Percentiles rank a stretch among this genome's conserved stretches.
Conservation (phyloP, 2,888 invertebrate species). For the Dastarcus helophoroides region DNA sequence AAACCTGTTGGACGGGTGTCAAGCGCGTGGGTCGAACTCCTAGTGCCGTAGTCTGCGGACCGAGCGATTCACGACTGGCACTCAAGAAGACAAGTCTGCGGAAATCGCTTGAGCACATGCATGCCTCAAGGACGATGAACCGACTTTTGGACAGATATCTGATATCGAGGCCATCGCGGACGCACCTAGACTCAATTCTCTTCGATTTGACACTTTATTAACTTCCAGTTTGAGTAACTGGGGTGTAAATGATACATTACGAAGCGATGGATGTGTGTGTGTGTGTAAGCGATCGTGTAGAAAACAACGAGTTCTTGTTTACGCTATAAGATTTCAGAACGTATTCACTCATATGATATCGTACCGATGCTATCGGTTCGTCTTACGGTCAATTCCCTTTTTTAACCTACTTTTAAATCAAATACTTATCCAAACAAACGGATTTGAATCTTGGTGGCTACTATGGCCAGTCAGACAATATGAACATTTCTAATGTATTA, state of each 20-base stretch:
- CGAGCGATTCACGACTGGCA: constrained; percentile 6
- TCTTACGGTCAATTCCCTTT: too few relatives aligned
- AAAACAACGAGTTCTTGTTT: constrained; percentile 1
- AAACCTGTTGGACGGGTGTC: constrained; percentile 41
- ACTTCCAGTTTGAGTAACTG: not conserved
- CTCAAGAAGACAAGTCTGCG: constrained; percentile 6
- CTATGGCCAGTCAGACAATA: too few relatives aligned
- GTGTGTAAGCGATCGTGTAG: not conserved
- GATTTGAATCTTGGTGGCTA: too few relatives aligned
- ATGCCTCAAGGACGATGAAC: constrained; percentile 7
- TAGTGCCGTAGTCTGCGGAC: constrained; percentile 21
- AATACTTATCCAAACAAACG: too few relatives aligned
- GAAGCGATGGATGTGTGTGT: not conserved
- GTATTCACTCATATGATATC: not conserved
- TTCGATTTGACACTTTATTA: not conserved
- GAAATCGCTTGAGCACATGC: constrained; percentile 5
- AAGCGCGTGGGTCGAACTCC: constrained; percentile 37
- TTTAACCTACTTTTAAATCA: too few relatives aligned
- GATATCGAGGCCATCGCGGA: not conserved
- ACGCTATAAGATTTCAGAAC: not conserved
- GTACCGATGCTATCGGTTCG: not conserved
- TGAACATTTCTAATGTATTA: too few relatives aligned
- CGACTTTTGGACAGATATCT: constrained; percentile 3
- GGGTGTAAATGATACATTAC: not conserved
- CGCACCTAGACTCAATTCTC: too few relatives aligned